Evolutionary conservation across 2,888 invertebrate species (phyloP), one percentile per base, ranked within the genome.

Genomic region (Aethes cnicana): DNA sequence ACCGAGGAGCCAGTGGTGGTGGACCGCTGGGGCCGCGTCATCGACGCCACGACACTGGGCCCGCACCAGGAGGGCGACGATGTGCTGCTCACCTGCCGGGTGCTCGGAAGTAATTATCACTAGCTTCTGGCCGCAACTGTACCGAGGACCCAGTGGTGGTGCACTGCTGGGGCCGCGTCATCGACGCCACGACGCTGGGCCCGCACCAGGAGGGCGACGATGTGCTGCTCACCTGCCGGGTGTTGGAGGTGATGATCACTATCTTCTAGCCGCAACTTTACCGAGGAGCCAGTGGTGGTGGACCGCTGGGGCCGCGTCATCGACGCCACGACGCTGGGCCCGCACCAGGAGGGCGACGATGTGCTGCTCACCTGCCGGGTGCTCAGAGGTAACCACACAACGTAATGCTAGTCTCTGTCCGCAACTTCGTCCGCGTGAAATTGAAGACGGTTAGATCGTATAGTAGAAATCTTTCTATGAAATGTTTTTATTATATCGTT

Each of bases 21-120:
- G 70, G 96, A 97, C 87, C 92, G 94, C 60, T 95, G 94, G 93
- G 96, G 96, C 39, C 93, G 95, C 62, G 93, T 94, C 77, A 91
- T 96, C 74, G 96, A 96, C 84, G 92, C 93, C 63, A 93, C 95
- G 12, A 92, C 92, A 41, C 92, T 95, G 41, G 96, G 96, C 2
- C 96, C 96, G 0, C 95, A 95, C 77, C 94, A 95, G 76, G 96
- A 96, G 83, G 95, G 95, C 2, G 95, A 96, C 68, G 95, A 96
- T 70, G 93, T 97, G 59, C 92, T 94, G 48, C 92, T 97, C 67
- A 96, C 95, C 53, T 97, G 97, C 82, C 92, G 96, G 61, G 96
- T 96, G 37, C 94, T 95, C 58, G 96, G 96, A 68, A 96, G 97
- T 93, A 91, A 93, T n/a, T n/a, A n/a, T n/a, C n/a, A n/a, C n/a